phyloP scores from a whole-genome alignment of 2,888 invertebrate genomes.

The Drosophila flavopinicola region DNA sequence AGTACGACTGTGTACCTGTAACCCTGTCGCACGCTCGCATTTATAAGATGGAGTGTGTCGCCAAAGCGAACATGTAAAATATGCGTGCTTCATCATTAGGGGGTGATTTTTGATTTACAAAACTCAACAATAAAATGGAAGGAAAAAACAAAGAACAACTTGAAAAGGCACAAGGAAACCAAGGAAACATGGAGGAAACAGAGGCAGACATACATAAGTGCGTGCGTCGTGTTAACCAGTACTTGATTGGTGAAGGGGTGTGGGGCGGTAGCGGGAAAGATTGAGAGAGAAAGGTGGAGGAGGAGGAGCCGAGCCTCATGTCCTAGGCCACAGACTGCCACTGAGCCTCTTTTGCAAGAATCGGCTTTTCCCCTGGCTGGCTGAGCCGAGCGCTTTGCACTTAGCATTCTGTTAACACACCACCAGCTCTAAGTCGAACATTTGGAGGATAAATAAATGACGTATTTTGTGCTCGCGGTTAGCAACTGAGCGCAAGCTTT shows the following conservation, averaged over 20 bases:
- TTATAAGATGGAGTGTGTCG: conserved; percentile 30
- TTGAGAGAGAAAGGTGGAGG: background rate
- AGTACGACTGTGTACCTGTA: conserved; percentile 16
- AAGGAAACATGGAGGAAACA: conserved; percentile 27
- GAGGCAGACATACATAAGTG: conserved; percentile 44
- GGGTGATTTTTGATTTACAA: conserved; percentile 65
- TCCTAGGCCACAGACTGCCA: conserved; percentile 4
- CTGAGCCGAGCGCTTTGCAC: no score
- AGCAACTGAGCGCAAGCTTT: background rate
- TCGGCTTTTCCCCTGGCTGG: background rate
- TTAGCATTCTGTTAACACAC: conserved; percentile 3
- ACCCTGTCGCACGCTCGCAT: conserved; percentile 30
- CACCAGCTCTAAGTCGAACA: conserved; percentile 15
- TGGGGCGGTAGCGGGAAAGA: no score
- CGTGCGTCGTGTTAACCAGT: conserved; percentile 40
- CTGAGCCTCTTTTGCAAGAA: background rate
- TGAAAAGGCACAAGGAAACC: conserved; percentile 37
- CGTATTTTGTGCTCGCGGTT: background rate
- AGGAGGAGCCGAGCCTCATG: background rate
- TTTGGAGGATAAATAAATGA: conserved; percentile 19
- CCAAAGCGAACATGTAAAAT: conserved; percentile 49
- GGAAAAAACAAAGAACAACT: conserved; percentile 40
- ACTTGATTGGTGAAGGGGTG: background rate
- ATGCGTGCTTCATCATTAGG: conserved; percentile 64
- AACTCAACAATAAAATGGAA: conserved; percentile 39